These are phyloP conservation scores for Drosophila simulans DNA, from an alignment of 1,140 invertebrate species.

Conservation along the genomic window DNA sequence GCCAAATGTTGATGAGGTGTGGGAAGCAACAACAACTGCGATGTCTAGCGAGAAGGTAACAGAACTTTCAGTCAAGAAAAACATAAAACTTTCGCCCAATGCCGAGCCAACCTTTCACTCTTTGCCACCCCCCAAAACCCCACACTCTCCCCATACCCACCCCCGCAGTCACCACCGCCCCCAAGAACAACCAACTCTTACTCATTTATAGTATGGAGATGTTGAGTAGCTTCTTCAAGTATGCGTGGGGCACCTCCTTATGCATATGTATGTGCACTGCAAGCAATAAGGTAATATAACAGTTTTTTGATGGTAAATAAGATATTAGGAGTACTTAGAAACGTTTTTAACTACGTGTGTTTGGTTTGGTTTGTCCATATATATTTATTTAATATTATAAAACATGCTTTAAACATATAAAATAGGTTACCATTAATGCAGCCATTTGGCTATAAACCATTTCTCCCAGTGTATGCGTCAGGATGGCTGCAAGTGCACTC, in stretches of 20 bases:
- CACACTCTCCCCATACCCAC: neutral
- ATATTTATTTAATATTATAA: no score
- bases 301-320: neutral
- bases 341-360: no score
- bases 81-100: slow-evolving; percentile 61
- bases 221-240: slow-evolving; percentile 45
- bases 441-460: no score
- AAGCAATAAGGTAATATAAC: neutral
- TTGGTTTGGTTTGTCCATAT: no score
- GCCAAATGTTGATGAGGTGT: slow-evolving; percentile 62
- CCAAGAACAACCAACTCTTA: slow-evolving; percentile 15
- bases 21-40: slow-evolving; percentile 27
- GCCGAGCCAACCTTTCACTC: slow-evolving; percentile 39
- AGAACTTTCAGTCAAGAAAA: slow-evolving; percentile 68
- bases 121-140: slow-evolving; percentile 2
- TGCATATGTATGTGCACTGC: slow-evolving; percentile 7
- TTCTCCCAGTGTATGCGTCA: slow-evolving; percentile 2
- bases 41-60: slow-evolving; percentile 55
- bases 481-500: slow-evolving; percentile 47
- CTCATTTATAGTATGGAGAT: slow-evolving; percentile 43
- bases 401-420: no score
- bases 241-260: slow-evolving; percentile 4
- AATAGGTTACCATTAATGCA: no score
- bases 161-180: no score
- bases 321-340: no score